phyloP scores from a whole-genome alignment of 2,113 vertebrate genomes.

The Deroptyus accipitrinus region DNA sequence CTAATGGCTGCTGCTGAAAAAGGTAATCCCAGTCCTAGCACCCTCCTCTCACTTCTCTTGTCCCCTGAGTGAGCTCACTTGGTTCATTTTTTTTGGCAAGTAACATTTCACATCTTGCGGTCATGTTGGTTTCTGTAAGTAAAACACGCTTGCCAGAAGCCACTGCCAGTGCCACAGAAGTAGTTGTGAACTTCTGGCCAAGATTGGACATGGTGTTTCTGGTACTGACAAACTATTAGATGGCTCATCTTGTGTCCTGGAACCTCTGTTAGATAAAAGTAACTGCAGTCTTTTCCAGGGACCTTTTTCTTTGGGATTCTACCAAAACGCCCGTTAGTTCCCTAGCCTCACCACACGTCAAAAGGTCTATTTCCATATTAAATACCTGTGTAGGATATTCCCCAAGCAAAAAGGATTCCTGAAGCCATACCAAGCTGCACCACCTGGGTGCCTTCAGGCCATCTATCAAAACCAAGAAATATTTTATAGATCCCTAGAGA shows the following conservation, averaged over 20 bases:
- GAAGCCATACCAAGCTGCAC: background rate
- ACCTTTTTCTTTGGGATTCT: background rate
- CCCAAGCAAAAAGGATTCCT: background rate
- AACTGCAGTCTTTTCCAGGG: background rate
- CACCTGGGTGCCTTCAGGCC: background rate
- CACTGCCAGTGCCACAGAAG: background rate
- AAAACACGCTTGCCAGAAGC: background rate
- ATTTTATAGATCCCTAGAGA: background rate
- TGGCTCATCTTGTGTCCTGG: background rate
- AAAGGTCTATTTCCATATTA: background rate
- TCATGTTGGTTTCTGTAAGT: background rate
- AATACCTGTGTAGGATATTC: background rate
- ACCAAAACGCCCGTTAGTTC: background rate
- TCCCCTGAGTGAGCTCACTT: background rate
- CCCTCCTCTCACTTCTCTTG: background rate
- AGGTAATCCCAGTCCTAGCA: background rate
- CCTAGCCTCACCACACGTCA: background rate
- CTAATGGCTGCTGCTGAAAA: background rate
- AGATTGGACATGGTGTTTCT: background rate
- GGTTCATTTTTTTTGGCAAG: background rate
- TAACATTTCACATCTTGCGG: rapidly evolving
- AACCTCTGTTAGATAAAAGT: background rate
- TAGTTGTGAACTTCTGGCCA: background rate
- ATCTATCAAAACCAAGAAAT: background rate
- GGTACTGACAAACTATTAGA: background rate